These are phyloP conservation scores for Alcedo quadribrachys DNA, from an alignment of 2,797 vertebrate genomes.

Conservation along the genomic window DNA sequence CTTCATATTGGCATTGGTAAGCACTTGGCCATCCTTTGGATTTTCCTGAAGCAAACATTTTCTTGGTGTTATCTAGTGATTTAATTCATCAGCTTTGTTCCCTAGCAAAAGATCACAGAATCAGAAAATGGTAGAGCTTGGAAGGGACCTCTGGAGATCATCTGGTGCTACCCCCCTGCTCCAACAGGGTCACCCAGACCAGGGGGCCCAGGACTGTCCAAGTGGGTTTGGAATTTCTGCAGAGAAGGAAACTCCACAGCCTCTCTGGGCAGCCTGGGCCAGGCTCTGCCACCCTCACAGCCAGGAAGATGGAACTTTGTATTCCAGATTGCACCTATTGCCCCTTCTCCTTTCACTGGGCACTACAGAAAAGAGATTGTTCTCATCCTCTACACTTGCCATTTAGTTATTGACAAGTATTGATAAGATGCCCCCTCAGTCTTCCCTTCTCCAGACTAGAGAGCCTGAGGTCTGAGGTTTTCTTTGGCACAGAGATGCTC, in stretches of 20 bases:
- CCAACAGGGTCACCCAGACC: background rate
- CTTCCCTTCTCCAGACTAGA: background rate
- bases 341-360: background rate
- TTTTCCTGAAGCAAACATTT: background rate
- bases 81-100: background rate
- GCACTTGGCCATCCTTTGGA: background rate
- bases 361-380: background rate
- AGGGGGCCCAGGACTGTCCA: background rate
- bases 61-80: background rate
- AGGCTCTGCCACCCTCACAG: background rate
- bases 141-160: background rate
- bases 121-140: background rate
- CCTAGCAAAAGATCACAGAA: background rate
- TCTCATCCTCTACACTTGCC: background rate
- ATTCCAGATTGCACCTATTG: background rate
- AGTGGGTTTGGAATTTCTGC: background rate
- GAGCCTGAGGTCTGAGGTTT: background rate
- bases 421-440: background rate
- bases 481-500: background rate
- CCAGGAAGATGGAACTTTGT: background rate
- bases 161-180: background rate
- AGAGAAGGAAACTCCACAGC: background rate
- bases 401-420: background rate
- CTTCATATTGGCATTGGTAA: background rate
- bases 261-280: background rate